phyloP scores from a whole-genome alignment of 2,113 vertebrate species.

The Tricholaema leucomelas region DNA sequence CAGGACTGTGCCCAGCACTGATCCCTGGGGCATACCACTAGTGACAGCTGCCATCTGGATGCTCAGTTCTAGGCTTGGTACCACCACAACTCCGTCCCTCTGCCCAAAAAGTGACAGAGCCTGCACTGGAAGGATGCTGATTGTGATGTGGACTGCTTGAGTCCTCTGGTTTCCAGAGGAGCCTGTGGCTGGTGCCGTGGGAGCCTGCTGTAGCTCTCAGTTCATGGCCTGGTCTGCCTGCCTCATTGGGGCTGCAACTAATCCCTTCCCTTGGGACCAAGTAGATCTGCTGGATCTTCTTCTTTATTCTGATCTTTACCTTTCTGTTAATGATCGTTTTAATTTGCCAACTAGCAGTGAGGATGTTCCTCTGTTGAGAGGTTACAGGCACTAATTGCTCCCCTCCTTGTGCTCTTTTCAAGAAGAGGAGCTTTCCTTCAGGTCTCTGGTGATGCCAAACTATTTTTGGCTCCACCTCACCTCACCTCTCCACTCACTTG shows the following conservation, averaged over 20 bases:
- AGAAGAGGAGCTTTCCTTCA: slow-evolving; percentile 6
- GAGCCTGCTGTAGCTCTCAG: not conserved
- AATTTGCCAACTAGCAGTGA: not conserved
- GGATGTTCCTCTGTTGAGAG: not conserved
- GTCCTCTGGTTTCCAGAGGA: not conserved
- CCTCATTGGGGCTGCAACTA: not conserved
- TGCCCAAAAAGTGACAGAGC: not conserved
- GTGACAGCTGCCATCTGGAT: not conserved
- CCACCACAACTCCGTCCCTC: not conserved
- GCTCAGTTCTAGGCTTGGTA: not conserved
- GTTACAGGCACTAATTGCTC: not conserved
- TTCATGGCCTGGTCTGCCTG: not conserved
- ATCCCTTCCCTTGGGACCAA: not conserved
- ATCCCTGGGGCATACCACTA: too few species aligned
- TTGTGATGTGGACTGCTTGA: not conserved
- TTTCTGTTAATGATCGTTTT: not conserved
- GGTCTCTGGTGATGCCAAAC: slow-evolving; percentile 6
- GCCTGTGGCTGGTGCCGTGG: not conserved
- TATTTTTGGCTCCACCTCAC: slow-evolving; percentile 53
- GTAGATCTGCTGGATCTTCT: not conserved
- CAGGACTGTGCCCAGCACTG: too few species aligned
- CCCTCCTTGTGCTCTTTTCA: not conserved
- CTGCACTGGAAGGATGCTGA: not conserved
- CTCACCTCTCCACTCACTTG: slow-evolving; percentile 43
- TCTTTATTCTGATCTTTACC: not conserved